Conservation (phyloP, 2,113 vertebrate genomes). For the Corapipo altera region DNA sequence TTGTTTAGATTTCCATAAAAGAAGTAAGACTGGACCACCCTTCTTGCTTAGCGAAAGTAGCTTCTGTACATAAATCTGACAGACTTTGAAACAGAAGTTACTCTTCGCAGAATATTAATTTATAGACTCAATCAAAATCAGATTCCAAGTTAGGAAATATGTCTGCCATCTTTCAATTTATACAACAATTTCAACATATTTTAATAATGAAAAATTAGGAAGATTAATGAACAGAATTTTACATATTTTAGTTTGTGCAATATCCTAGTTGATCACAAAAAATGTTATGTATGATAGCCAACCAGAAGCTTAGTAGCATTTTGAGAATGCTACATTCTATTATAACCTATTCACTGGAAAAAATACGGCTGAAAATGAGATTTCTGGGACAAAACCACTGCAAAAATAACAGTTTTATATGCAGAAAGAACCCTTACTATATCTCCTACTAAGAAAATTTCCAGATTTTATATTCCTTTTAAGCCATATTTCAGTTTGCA, state of each 20-base stretch:
- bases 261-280: background rate
- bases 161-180: background rate
- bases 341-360: background rate
- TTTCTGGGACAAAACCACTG: background rate
- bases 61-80: background rate
- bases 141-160: background rate
- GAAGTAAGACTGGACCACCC: background rate
- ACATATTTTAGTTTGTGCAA: background rate
- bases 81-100: background rate
- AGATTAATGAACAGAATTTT: background rate
- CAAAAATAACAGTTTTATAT: background rate
- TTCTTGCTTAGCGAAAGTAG: background rate
- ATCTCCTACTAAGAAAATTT: background rate
- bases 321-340: background rate
- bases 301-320: background rate
- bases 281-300: background rate
- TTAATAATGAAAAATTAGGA: background rate
- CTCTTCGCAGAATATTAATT: background rate
- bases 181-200: background rate
- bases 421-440: background rate
- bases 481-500: background rate
- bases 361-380: background rate
- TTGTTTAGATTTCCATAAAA: background rate
- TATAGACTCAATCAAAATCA: background rate
- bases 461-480: background rate